Conservation (phyloP, 2,888 invertebrate species). For the Drosophila acutilabella region DNA sequence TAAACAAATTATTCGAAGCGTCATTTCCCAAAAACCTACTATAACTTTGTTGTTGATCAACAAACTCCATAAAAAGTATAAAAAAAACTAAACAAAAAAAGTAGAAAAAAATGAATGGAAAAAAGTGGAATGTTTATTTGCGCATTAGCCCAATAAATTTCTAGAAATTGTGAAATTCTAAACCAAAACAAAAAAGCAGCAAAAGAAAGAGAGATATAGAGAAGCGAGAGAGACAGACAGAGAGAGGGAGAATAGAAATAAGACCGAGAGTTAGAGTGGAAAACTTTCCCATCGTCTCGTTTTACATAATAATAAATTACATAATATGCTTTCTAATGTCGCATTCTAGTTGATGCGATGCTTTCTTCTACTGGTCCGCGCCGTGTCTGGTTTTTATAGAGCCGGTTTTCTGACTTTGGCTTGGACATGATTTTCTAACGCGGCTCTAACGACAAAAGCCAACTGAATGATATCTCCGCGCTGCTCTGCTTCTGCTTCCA, state of each 20-base stretch:
- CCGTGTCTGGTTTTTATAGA: constrained; percentile 32
- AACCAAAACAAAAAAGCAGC: constrained; percentile 53
- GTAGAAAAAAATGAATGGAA: constrained; percentile 16
- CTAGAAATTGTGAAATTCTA: constrained; percentile 71
- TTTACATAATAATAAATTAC: constrained; percentile 75
- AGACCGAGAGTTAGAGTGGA: constrained; percentile 35
- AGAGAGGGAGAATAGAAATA: not conserved
- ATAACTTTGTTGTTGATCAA: constrained; percentile 38
- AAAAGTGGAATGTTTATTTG: constrained; percentile 58
- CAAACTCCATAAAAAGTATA: constrained; percentile 24
- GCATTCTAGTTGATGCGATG: constrained; percentile 55
- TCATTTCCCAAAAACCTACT: constrained; percentile 35
- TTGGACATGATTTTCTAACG: constrained; percentile 58
- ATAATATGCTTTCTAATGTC: constrained; percentile 77
- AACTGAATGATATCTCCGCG: constrained; percentile 29
- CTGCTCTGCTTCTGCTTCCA: too few species aligned
- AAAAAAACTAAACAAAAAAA: not conserved
- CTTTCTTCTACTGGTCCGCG: constrained; percentile 64
- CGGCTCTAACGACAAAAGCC: constrained; percentile 69
- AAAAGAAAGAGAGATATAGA: constrained; percentile 39
- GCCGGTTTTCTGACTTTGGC: constrained; percentile 42
- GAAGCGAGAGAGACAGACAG: not conserved
- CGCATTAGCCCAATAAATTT: constrained; percentile 62
- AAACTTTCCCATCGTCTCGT: constrained; percentile 71
- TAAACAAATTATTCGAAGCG: constrained; percentile 18